phyloP scores from a whole-genome alignment of 2,113 vertebrate species.

The Tringa solitaria region DNA sequence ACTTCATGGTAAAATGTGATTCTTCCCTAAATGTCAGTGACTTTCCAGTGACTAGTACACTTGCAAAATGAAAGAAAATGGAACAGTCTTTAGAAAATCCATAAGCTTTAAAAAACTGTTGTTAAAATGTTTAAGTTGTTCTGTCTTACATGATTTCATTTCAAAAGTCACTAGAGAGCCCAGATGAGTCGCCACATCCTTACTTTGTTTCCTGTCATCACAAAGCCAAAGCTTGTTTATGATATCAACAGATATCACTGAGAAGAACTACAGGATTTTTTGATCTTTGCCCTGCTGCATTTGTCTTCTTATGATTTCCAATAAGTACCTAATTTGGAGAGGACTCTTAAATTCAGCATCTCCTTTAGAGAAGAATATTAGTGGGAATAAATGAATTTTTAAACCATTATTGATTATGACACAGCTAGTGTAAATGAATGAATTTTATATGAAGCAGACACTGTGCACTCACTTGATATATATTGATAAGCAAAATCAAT shows the following conservation, averaged over 20 bases:
- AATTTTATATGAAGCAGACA: slow-evolving; percentile 45
- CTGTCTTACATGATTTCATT: background rate
- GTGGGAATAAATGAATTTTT: slow-evolving; percentile 12
- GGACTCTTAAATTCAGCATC: background rate
- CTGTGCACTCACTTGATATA: slow-evolving; percentile 15
- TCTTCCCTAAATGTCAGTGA: background rate
- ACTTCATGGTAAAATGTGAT: background rate
- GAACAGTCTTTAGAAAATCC: background rate
- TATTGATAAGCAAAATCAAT: slow-evolving; percentile 69
- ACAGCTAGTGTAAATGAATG: slow-evolving; percentile 17
- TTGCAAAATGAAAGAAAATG: background rate
- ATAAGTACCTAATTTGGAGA: background rate
- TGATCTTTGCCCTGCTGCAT: background rate
- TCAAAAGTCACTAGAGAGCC: background rate
- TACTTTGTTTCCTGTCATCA: background rate
- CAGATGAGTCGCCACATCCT: background rate
- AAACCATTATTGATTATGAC: slow-evolving; percentile 28
- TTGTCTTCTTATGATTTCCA: background rate
- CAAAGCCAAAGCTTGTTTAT: background rate
- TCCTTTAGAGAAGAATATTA: background rate
- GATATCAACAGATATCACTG: background rate
- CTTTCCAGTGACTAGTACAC: background rate
- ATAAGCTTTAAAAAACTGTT: background rate
- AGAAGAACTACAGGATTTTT: background rate
- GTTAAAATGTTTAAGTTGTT: background rate